These are phyloP conservation scores for Tiliacea aurago DNA, from an alignment of 2,888 invertebrate genomes.

Conservation along the genomic window DNA sequence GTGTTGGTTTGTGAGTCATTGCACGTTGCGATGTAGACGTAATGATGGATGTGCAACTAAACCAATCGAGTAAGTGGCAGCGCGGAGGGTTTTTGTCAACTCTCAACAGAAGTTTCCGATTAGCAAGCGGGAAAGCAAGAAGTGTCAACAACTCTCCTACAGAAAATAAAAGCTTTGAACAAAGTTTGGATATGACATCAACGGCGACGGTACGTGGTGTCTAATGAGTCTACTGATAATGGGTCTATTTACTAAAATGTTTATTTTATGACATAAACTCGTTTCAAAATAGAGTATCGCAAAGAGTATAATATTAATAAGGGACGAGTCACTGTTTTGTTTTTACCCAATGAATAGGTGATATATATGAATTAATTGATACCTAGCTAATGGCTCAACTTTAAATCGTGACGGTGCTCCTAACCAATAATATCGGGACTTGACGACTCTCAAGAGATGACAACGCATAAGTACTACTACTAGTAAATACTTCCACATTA, in stretches of 20 bases:
- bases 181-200: constrained; percentile 75
- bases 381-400: background rate
- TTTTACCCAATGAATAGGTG: constrained; percentile 11
- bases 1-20: constrained; percentile 83
- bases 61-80: constrained; percentile 85
- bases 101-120: constrained; percentile 87
- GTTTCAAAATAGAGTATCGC: constrained; percentile 5
- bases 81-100: constrained; percentile 87
- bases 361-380: background rate
- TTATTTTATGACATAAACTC: constrained; percentile 34
- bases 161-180: constrained; percentile 78
- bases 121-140: constrained; percentile 80
- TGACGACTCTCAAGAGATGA: constrained; percentile 14
- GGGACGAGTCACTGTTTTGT: constrained; percentile 33
- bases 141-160: constrained; percentile 76
- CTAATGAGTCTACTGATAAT: constrained; percentile 51
- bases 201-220: constrained; percentile 73
- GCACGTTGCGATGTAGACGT: constrained; percentile 83
- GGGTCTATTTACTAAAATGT: constrained; percentile 49
- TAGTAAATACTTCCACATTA: constrained; percentile 12
- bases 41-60: constrained; percentile 86
- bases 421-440: background rate
- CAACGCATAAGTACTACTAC: background rate
- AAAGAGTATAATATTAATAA: background rate
- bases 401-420: background rate